Conservation (phyloP, 1,140 invertebrate genomes). For the Drosophila seguyi region DNA sequence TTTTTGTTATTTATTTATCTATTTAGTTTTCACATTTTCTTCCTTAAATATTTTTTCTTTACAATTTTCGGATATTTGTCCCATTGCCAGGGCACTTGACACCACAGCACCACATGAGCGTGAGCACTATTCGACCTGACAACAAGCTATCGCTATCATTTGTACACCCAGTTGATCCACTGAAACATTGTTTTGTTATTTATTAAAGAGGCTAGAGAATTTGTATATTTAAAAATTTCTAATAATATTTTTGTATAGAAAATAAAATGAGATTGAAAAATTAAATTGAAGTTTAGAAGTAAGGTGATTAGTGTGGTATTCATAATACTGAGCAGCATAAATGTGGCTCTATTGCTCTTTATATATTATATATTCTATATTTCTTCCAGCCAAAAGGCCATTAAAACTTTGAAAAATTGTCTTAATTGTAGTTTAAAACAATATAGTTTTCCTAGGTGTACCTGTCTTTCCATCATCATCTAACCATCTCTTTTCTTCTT, state of each 20-base stretch:
- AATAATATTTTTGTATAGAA: background rate
- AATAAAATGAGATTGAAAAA: background rate
- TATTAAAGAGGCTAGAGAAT: background rate
- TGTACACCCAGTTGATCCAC: constrained; percentile 29
- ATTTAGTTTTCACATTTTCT: too few relatives aligned
- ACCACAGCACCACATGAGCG: constrained; percentile 40
- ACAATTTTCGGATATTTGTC: constrained; percentile 7
- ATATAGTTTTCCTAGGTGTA: constrained; percentile 10
- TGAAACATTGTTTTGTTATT: background rate
- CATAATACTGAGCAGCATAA: too few relatives aligned
- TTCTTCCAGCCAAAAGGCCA: background rate
- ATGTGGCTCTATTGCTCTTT: background rate
- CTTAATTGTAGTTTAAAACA: too few relatives aligned
- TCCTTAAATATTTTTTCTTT: background rate
- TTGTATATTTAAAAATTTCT: background rate
- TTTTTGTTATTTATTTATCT: too few relatives aligned
- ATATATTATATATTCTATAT: background rate
- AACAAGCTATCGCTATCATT: constrained; percentile 64
- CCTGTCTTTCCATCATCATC: constrained; percentile 1
- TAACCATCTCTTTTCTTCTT: background rate
- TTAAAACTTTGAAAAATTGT: too few relatives aligned
- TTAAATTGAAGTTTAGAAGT: background rate
- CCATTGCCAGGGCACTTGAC: constrained; percentile 61
- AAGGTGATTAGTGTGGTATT: background rate
- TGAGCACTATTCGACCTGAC: constrained; percentile 52